phyloP scores from a whole-genome alignment of 1,140 invertebrate species.

The Caenorhabditis briggsae region DNA sequence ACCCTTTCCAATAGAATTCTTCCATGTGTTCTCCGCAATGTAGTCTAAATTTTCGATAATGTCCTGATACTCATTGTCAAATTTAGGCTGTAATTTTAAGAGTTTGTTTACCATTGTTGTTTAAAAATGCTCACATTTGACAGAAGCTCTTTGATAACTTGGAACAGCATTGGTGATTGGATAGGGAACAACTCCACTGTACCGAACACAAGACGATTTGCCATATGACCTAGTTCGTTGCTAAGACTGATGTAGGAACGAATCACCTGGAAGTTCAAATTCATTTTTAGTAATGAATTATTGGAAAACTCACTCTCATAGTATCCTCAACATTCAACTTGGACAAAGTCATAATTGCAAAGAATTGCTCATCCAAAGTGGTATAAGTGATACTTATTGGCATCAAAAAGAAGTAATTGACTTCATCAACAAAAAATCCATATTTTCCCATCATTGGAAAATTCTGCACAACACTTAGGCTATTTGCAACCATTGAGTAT shows the following conservation, averaged over 20 bases:
- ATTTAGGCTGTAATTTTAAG: neutral
- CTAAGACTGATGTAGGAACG: neutral
- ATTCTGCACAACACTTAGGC: neutral
- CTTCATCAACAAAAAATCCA: neutral
- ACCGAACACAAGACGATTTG: neutral
- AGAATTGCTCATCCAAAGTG: conserved; percentile 3
- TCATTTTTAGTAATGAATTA: neutral
- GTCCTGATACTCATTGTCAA: neutral
- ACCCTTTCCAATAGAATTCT: conserved; percentile 1
- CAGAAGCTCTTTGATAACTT: neutral
- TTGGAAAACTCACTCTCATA: neutral
- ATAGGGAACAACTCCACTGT: neutral
- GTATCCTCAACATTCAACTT: neutral
- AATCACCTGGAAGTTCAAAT: neutral
- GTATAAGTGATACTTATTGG: too few relatives aligned
- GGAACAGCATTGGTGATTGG: neutral
- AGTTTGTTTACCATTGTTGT: too few relatives aligned
- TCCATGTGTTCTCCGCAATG: conserved; percentile 19
- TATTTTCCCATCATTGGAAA: neutral
- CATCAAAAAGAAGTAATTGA: neutral
- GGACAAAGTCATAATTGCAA: neutral
- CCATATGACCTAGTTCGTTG: conserved; percentile 23
- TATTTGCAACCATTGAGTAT: neutral
- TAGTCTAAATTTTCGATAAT: neutral
- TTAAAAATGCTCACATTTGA: neutral